Evolutionary conservation across 2,888 invertebrate species (phyloP), one percentile per base, ranked within the genome.

Genomic region (Zaprionus obscuricornis): DNA sequence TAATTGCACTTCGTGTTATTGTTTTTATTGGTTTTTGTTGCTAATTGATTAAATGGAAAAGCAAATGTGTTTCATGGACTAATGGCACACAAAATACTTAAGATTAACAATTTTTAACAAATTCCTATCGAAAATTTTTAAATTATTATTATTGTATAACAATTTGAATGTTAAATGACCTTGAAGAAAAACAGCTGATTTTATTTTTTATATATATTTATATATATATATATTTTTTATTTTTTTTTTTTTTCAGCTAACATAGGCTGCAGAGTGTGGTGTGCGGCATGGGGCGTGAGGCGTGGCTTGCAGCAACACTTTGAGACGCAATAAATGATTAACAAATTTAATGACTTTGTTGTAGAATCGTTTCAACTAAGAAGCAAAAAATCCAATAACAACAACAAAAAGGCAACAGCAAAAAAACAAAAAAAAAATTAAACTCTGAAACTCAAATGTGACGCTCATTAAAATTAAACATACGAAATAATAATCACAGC

Each of bases 311-410:
- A 57, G 77, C 74, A 77, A 43, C 78, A 71, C 49, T 66, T 71
- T 71, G 78, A 71, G 72, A 66, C 77, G 75, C 74, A 74, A 73
- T 60, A 74, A 75, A 69, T 75, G 79, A 82, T 81, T 81, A 81
- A 79, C 76, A 43, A 73, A 79, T 72, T 85, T 85, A 82, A 83
- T 82, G 85, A 70, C 58, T 72, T 82, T 79, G 78, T 77, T 84
- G 78, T 84, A 79, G 78, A 79, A 81, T 78, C 68, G 59, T 64
- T 66, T 66, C 69, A 76, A 72, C 49, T 56, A 66, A 59, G 55
- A 72, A 72, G 29, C 43, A 43, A 43, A 13, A n/a, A n/a, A n/a
- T n/a, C n/a, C n/a, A n/a, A n/a, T n/a, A n/a, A n/a, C 11, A 31
- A 14, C 31, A 7, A 13, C 13, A 1, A n/a, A 29, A 3, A 29